phyloP scores from a whole-genome alignment of 2,888 invertebrate species.

The Drosophila buzzatii region DNA sequence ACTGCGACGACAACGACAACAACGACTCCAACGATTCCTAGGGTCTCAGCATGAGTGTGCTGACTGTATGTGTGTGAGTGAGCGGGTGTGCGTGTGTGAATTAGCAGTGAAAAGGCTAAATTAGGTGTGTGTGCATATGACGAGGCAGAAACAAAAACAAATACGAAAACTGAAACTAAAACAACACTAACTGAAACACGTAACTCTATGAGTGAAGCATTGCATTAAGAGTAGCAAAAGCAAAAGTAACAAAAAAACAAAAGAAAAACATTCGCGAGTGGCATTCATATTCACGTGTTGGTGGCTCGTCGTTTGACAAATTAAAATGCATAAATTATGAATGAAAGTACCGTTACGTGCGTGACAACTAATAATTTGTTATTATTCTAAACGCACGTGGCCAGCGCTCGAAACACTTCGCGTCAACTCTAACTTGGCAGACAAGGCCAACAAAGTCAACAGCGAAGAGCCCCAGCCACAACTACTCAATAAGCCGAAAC shows the following conservation, averaged over 20 bases:
- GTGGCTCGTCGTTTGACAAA: slow-evolving; percentile 67
- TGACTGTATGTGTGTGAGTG: too few species aligned
- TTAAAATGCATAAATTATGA: slow-evolving; percentile 83
- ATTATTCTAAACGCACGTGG: slow-evolving; percentile 78
- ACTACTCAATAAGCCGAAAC: slow-evolving; percentile 8
- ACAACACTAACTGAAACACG: slow-evolving; percentile 18
- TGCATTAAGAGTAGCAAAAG: slow-evolving; percentile 19
- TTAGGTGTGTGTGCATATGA: slow-evolving; percentile 33
- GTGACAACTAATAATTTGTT: slow-evolving; percentile 82
- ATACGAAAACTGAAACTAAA: slow-evolving; percentile 30
- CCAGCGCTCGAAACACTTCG: slow-evolving; percentile 48
- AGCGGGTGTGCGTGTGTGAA: slow-evolving; percentile 34
- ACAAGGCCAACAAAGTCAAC: slow-evolving; percentile 32
- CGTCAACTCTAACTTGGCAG: slow-evolving; percentile 39
- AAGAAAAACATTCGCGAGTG: slow-evolving; percentile 1
- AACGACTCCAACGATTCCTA: slow-evolving; percentile 6
- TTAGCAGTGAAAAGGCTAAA: slow-evolving; percentile 52
- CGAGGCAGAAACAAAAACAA: slow-evolving; percentile 45
- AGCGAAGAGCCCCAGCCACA: not conserved
- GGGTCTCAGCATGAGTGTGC: slow-evolving; percentile 30
- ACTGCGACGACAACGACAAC: slow-evolving; percentile 25
- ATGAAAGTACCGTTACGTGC: slow-evolving; percentile 82
- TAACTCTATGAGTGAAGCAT: slow-evolving; percentile 21
- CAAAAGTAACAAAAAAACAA: not conserved
- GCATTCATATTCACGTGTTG: slow-evolving; percentile 25